Conservation (phyloP, 2,113 vertebrate species). For the Gallinago jamesoni region DNA sequence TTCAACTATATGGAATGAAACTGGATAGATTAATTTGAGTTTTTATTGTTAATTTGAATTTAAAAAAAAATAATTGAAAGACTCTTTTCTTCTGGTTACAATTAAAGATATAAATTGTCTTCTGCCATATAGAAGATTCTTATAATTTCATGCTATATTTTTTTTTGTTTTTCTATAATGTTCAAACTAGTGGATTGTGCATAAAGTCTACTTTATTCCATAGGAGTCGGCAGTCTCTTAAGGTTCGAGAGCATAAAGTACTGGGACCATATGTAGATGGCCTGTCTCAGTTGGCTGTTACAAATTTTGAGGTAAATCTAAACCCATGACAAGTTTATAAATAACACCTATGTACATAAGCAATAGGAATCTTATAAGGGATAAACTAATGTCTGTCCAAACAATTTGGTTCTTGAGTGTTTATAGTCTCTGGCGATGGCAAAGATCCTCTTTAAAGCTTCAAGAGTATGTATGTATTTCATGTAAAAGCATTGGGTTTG, state of each 20-base stretch:
- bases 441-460: background rate
- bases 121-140: background rate
- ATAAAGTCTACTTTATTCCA: background rate
- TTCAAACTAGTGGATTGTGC: background rate
- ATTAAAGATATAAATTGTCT: background rate
- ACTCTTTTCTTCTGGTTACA: background rate
- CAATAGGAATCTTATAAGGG: background rate
- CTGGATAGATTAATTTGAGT: background rate
- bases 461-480: background rate
- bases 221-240: conserved; percentile 93
- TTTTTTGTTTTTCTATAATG: background rate
- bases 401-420: background rate
- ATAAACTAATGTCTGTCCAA: background rate
- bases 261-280: conserved; percentile 96
- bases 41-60: background rate
- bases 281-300: conserved; percentile 95
- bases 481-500: background rate
- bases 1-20: background rate
- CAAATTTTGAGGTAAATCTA: conserved; percentile 88
- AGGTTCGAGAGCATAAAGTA: conserved; percentile 97
- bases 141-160: background rate
- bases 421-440: background rate
- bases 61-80: background rate
- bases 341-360: background rate
- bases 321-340: background rate